Evolutionary conservation across 2,113 vertebrate species (phyloP), one percentile per base, ranked within the genome.

Genomic region (Heterochromis multidens): DNA sequence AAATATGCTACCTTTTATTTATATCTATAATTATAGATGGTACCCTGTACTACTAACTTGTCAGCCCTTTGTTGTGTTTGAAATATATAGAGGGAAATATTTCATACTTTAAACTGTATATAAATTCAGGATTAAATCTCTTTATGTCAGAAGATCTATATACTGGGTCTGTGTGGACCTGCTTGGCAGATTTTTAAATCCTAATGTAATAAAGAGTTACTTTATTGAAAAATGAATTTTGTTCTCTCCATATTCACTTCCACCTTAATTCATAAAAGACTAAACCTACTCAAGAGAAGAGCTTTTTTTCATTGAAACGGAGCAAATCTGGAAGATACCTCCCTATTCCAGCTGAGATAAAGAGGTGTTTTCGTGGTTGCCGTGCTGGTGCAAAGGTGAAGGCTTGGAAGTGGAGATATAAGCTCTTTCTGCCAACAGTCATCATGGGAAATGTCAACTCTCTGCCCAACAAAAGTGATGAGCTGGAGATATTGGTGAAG

Each of bases 171-270:
- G 46, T 81, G 59, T 82, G 17, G 77, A 46, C 67, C 40, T 5
- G 3, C 27, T 79, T 86, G 33, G 33, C 60, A 90, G 65, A 93
- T 91, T 89, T 93, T 82, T 88, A 89, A 87, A 85, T 79, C 77
- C 86, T 87, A 29, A 81, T 89, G 40, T 88, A 94, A 90, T 94
- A 92, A 93, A 95, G 40, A 87, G 27, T 82, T 72, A 61, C 78
- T 93, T 80, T 87, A 85, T 78, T 88, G 59, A 86, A 87, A 29
- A 80, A 52, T 10, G 13, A 67, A 59, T 25, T 56, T 76, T 82
- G 29, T 80, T 81, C 2, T 87, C n/a, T 79, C 19, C n/a, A 35
- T 78, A 49, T 79, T 52, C 49, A 52, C 27, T 54, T 79, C 57
- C 40, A 27, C 27, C 46, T 61, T 62, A 4, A 52, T 6, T 52